Evolutionary conservation across 2,888 invertebrate species (phyloP).

Genomic region (Phalera bucephala): DNA sequence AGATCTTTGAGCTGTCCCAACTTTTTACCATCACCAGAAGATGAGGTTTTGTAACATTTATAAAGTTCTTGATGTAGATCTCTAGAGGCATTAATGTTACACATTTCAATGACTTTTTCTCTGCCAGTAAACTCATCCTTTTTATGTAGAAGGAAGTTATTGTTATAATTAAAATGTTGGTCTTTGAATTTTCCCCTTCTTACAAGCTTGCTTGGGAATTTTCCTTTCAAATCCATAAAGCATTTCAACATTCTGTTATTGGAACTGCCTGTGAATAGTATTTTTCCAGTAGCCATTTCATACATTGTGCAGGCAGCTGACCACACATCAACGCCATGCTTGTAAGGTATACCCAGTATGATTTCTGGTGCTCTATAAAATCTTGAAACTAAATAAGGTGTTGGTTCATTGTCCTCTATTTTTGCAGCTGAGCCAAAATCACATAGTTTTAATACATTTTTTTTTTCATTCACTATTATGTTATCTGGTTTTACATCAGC

Average conservation of each 20-base stretch:
- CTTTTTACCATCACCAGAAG: conserved; percentile 93
- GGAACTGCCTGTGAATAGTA: conserved; percentile 97
- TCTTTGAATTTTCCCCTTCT: conserved; percentile 97
- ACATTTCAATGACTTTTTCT: conserved; percentile 96
- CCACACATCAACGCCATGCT: conserved; percentile 98
- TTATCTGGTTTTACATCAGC: conserved; percentile 99
- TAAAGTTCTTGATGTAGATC: conserved; percentile 95
- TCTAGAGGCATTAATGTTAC: conserved; percentile 90
- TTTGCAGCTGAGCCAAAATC: conserved; percentile 99
- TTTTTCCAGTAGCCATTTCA: conserved; percentile 98
- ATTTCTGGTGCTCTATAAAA: conserved; percentile 99
- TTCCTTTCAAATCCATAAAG: conserved; percentile 99
- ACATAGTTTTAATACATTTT: conserved; percentile 96
- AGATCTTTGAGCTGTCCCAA: conserved; percentile 95
- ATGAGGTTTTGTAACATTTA: conserved; percentile 89
- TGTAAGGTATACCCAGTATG: conserved; percentile 97
- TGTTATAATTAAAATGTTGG: conserved; percentile 97
- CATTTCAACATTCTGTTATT: conserved; percentile 99
- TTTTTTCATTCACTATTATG: conserved; percentile 98
- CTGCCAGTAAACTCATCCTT: conserved; percentile 98
- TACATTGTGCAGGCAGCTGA: conserved; percentile 99
- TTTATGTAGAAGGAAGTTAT: conserved; percentile 98
- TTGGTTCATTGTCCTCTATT: conserved; percentile 96
- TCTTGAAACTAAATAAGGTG: conserved; percentile 98
- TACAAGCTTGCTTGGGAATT: conserved; percentile 96